phyloP scores from a whole-genome alignment of 2,888 invertebrate species.

The Barypeithes pellucidus region DNA sequence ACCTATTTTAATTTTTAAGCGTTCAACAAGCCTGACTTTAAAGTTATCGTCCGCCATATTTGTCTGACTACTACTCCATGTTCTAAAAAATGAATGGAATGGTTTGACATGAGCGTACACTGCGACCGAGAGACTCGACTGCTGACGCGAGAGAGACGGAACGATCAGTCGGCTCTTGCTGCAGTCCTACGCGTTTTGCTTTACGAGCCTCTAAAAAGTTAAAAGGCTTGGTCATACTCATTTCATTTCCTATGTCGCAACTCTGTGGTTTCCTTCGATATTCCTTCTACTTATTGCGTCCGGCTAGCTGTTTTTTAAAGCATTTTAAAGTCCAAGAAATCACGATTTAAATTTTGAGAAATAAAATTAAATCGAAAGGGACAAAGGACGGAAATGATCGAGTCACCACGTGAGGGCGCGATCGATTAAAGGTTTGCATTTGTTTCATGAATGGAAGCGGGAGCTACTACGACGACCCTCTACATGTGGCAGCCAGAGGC shows the following conservation, averaged over 20 bases:
- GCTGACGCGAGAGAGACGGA: constrained; percentile 42
- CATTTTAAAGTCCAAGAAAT: constrained; percentile 6
- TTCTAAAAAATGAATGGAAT: constrained; percentile 70
- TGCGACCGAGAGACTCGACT: constrained; percentile 39
- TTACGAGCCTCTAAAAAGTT: constrained; percentile 44
- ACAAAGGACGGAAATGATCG: constrained; percentile 42
- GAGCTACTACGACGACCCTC: constrained; percentile 44
- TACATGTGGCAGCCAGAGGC: constrained; percentile 53
- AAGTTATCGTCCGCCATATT: constrained; percentile 93
- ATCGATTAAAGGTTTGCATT: constrained; percentile 51
- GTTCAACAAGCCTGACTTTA: constrained; percentile 93
- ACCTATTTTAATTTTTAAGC: constrained; percentile 96
- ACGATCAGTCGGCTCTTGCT: constrained; percentile 31
- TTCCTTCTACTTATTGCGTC: constrained; percentile 7
- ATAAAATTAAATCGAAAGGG: constrained; percentile 18
- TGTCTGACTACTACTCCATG: constrained; percentile 77
- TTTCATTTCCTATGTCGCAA: constrained; percentile 49
- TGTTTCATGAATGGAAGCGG: constrained; percentile 49
- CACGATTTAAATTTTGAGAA: background rate
- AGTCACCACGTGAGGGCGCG: constrained; percentile 35
- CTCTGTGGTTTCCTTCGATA: constrained; percentile 34
- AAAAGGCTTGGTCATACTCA: constrained; percentile 46
- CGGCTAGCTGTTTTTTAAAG: constrained; percentile 26
- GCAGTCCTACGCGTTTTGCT: constrained; percentile 50
- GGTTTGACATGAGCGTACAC: constrained; percentile 65